These are phyloP conservation scores for Saccopteryx leptura DNA, from an alignment of 2,113 vertebrate species.

Conservation along the genomic window DNA sequence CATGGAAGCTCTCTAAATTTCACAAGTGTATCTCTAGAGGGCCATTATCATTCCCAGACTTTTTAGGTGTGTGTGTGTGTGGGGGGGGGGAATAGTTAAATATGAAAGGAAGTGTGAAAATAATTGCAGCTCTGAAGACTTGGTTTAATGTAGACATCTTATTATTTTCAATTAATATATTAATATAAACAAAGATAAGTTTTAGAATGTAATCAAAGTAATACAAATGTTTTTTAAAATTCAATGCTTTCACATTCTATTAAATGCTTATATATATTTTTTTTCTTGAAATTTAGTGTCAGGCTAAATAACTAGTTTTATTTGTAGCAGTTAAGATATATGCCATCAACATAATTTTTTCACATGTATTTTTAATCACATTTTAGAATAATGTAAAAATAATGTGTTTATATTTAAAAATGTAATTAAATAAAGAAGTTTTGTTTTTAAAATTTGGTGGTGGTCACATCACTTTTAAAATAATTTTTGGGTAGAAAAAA, in stretches of 20 bases:
- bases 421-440: slow-evolving; percentile 6
- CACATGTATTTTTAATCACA: not conserved
- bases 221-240: slow-evolving; percentile 8
- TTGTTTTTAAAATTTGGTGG: slow-evolving; percentile 2
- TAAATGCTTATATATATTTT: not conserved
- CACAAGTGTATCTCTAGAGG: not conserved
- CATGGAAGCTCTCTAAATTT: not conserved
- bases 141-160: not conserved
- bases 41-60: not conserved
- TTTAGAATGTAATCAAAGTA: not conserved
- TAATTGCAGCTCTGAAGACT: not conserved
- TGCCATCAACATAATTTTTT: not conserved
- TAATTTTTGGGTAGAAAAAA: not conserved
- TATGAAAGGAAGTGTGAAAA: not conserved
- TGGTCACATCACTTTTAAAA: not conserved
- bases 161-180: slow-evolving; percentile 12
- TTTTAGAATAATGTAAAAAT: not conserved
- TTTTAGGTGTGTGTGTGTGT: not conserved
- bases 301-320: not conserved
- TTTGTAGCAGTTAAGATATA: not conserved
- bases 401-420: slow-evolving; percentile 23
- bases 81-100: not conserved
- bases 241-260: not conserved
- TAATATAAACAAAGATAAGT: not conserved
- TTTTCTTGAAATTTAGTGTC: not conserved